Conservation (phyloP, 2,888 invertebrate species). For the Drosophila macrospina region DNA sequence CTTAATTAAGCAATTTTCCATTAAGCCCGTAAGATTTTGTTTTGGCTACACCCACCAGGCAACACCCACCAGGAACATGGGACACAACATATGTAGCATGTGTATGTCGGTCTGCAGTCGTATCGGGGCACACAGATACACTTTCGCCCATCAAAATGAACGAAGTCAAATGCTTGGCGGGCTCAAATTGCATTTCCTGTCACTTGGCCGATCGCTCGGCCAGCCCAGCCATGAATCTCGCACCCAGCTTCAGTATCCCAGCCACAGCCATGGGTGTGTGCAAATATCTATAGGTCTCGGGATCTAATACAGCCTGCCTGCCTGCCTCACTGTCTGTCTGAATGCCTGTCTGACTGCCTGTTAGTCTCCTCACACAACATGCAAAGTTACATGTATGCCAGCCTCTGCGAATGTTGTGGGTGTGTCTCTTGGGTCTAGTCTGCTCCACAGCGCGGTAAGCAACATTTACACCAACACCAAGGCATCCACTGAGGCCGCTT, state of each 20-base stretch:
- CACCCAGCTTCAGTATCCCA: slow-evolving; percentile 46
- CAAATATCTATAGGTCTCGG: slow-evolving; percentile 44
- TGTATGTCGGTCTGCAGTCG: slow-evolving; percentile 25
- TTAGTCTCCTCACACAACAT: slow-evolving; percentile 50
- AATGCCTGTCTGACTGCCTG: slow-evolving; percentile 59
- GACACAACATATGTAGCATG: slow-evolving; percentile 13
- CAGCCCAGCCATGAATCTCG: slow-evolving; percentile 55
- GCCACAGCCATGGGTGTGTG: slow-evolving; percentile 63
- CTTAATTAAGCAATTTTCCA: slow-evolving; percentile 76
- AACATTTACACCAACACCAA: slow-evolving; percentile 56
- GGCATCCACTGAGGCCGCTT: slow-evolving; percentile 44
- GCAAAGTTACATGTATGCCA: slow-evolving; percentile 74
- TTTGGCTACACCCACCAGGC: slow-evolving; percentile 59
- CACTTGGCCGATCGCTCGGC: slow-evolving; percentile 70
- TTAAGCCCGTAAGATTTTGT: slow-evolving; percentile 52
- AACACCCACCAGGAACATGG: slow-evolving; percentile 60
- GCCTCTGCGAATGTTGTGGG: slow-evolving; percentile 47
- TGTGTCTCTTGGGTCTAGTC: slow-evolving; percentile 53
- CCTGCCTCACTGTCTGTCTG: slow-evolving; percentile 30
- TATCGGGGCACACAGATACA: slow-evolving; percentile 49
- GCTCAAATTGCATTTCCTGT: slow-evolving; percentile 81
- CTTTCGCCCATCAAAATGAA: slow-evolving; percentile 76
- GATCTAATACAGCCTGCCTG: slow-evolving; percentile 47
- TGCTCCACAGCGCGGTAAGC: slow-evolving; percentile 36
- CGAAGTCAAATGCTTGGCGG: slow-evolving; percentile 69